These are phyloP conservation scores for Octodonta nipae DNA, from an alignment of 2,888 invertebrate genomes.

Conservation along the genomic window DNA sequence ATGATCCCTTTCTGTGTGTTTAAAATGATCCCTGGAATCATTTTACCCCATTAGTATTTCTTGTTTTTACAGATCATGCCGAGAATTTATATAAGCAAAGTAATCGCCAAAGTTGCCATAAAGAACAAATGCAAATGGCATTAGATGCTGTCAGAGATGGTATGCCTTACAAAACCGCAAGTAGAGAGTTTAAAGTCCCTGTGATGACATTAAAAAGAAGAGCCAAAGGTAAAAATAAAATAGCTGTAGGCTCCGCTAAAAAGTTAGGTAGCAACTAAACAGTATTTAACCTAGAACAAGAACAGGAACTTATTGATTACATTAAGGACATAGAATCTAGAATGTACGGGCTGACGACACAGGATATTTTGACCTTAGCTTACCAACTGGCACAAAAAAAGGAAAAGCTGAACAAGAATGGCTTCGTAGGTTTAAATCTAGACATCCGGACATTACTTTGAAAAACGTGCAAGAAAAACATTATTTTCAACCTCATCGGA, in stretches of 20 bases:
- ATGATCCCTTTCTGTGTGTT: not conserved
- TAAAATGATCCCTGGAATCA: conserved; percentile 3
- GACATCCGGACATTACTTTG: conserved; percentile 1
- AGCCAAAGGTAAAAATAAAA: not conserved
- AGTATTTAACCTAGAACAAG: not conserved
- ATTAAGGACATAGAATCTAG: not conserved
- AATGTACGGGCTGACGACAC: not conserved
- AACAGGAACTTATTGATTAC: not conserved
- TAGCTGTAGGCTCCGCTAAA: not conserved
- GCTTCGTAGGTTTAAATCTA: not conserved
- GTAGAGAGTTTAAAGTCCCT: too few relatives aligned
- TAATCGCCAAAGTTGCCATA: not conserved
- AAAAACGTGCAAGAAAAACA: conserved; percentile 1
- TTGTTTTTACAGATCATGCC: conserved; percentile 1
- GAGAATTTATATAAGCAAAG: conserved; percentile 2
- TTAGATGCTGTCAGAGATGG: conserved; percentile 4
- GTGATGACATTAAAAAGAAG: too few relatives aligned
- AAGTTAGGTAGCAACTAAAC: not conserved
- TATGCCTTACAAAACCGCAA: conserved; percentile 3
- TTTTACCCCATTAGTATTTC: not conserved
- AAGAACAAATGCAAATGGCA: conserved; percentile 2
- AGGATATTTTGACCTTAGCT: conserved; percentile 1
- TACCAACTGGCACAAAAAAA: not conserved
- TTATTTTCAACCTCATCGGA: not conserved
- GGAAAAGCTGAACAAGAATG: not conserved